Base-by-base conservation (phyloP, 2,888 invertebrate species). In the Timema podura region DNA sequence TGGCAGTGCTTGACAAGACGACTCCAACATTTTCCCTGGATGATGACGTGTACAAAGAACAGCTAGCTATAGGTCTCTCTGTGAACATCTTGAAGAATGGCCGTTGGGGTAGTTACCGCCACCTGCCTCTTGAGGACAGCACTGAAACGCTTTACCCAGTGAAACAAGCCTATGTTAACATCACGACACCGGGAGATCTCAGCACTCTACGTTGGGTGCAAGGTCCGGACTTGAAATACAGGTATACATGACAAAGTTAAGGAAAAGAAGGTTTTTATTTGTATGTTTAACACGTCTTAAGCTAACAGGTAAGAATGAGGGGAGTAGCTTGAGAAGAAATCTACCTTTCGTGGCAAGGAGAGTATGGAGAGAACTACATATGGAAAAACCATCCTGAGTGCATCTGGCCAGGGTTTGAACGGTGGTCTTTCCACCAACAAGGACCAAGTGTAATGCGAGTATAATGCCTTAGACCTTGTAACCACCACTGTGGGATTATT, bases 161-260 rank as follows among this genome's bases (percentile, higher is more conserved):
- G 70, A 92, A 95, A 80, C 95, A 97, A 83, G 98, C 98, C 13
- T 98, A 95, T 82, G 91, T 98, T 67, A 98, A 98, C 83, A 92
- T 96, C 2, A 81, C 96, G 76, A 91, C 90, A n/a, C 88, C 96
- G 79, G 98, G 98, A 70, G 98, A 99, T 83, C 86, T 99, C 75
- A 89, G 96, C 30, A 96, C 93, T 76, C 86, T 96, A 75, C 88
- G 89, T 77, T 98, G 94, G 98, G 93, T 98, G 79, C 96, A 94
- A 85, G 94, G 93, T 69, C 91, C 91, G 68, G 85, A 90, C 65
- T 85, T 88, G 59, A 87, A 86, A 77, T 86, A 88, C 78, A 84
- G 83, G 79, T 82, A 10, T 5, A 16, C 57, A n/a, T 11, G 49
- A 49, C n/a, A n/a, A n/a, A n/a, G n/a, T n/a, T n/a, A 2, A 2